phyloP scores from a whole-genome alignment of 2,888 invertebrate species.

The Ormyrus pomaceus region DNA sequence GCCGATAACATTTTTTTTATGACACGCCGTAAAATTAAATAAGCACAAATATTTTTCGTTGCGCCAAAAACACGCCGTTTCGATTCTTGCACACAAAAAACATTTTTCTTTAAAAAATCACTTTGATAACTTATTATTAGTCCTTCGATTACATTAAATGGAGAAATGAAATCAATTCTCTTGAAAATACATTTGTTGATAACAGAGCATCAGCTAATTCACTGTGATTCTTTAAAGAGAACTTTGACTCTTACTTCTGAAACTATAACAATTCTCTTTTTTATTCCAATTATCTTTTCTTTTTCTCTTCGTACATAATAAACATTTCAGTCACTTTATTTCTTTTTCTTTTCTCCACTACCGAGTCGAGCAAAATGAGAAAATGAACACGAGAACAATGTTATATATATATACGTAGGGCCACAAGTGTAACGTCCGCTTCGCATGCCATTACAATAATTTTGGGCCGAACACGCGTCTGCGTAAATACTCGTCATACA shows the following conservation, averaged over 20 bases:
- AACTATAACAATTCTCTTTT: not conserved
- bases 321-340: slow-evolving; percentile 9
- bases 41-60: slow-evolving; percentile 31
- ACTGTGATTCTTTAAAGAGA: slow-evolving; percentile 28
- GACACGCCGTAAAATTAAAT: slow-evolving; percentile 16
- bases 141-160: no score
- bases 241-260: not conserved
- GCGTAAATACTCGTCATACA: slow-evolving; percentile 54
- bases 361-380: slow-evolving; percentile 20
- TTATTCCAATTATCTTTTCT: slow-evolving; percentile 25
- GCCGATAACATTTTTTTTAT: slow-evolving; percentile 5
- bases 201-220: no score
- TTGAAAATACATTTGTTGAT: no score
- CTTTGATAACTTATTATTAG: not conserved
- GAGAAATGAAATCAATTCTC: no score
- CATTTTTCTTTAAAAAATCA: slow-evolving; percentile 28
- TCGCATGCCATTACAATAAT: slow-evolving; percentile 54
- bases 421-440: slow-evolving; percentile 57
- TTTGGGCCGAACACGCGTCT: slow-evolving; percentile 56
- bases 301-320: not conserved
- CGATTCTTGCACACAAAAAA: slow-evolving; percentile 27
- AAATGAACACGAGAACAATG: slow-evolving; percentile 37
- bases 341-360: slow-evolving; percentile 14
- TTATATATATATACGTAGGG: slow-evolving; percentile 46
- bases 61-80: slow-evolving; percentile 41